Evolutionary conservation across 2,113 vertebrate genomes (phyloP).

Genomic region (Shinisaurus crocodilurus): DNA sequence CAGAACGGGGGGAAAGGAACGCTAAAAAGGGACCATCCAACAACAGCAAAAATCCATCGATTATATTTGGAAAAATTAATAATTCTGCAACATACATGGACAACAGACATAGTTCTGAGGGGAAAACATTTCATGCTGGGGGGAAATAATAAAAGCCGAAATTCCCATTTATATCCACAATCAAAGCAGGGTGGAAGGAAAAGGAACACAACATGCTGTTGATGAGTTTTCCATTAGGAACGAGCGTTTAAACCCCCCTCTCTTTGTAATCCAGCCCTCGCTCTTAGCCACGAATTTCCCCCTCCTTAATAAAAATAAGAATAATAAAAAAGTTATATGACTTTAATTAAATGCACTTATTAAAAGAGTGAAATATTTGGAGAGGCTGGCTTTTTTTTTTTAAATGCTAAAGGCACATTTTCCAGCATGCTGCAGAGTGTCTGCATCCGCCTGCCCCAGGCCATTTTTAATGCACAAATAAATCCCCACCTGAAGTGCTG

Average conservation of each 20-base stretch:
- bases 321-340: slow-evolving; percentile 80
- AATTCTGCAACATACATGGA: slow-evolving; percentile 40
- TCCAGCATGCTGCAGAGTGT: slow-evolving; percentile 78
- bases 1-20: not conserved
- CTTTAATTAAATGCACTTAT: slow-evolving; percentile 88
- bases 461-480: slow-evolving; percentile 86
- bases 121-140: not conserved
- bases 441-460: slow-evolving; percentile 80
- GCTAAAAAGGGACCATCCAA: not conserved
- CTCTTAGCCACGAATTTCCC: slow-evolving; percentile 49
- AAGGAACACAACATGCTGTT: slow-evolving; percentile 42
- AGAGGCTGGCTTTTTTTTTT: slow-evolving; percentile 69
- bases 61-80: slow-evolving; percentile 52
- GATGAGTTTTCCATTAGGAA: slow-evolving; percentile 65
- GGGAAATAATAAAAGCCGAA: slow-evolving; percentile 12
- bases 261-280: slow-evolving; percentile 62
- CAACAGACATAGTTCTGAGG: slow-evolving; percentile 1
- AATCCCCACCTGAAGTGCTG: slow-evolving; percentile 84
- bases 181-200: slow-evolving; percentile 46
- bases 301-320: slow-evolving; percentile 73
- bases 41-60: slow-evolving; percentile 45
- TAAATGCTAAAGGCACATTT: slow-evolving; percentile 80
- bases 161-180: slow-evolving; percentile 18
- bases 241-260: slow-evolving; percentile 18
- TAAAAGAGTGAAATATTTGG: slow-evolving; percentile 80